A percentile compares a stretch with the other conserved stretches of the same genome.
phyloP scores from a whole-genome alignment of 2,797 vertebrate genomes.

The Spinibarbus caldwelli region DNA sequence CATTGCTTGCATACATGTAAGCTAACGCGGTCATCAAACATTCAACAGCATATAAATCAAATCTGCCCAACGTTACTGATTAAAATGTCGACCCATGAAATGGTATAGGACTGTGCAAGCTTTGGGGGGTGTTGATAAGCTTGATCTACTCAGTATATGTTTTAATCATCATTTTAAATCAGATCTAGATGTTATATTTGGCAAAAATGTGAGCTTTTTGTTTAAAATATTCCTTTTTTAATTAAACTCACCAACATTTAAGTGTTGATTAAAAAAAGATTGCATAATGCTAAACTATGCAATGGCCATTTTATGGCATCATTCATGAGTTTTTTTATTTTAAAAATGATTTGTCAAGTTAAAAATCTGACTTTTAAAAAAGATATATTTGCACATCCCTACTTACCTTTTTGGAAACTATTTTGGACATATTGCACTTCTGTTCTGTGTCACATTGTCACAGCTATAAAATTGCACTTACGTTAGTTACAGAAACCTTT shows the following conservation, averaged over 20 bases:
- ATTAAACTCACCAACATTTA: background rate
- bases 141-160: background rate
- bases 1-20: background rate
- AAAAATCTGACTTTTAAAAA: too few relatives aligned
- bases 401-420: too few relatives aligned
- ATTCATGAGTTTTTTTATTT: background rate
- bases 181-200: background rate
- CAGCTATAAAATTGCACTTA: conserved; percentile 15
- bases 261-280: background rate
- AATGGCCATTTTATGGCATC: background rate
- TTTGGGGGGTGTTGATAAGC: background rate
- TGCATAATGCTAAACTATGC: background rate
- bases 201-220: background rate
- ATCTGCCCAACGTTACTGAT: background rate
- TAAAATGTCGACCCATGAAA: background rate
- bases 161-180: background rate
- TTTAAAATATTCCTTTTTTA: background rate
- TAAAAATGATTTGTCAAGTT: too few relatives aligned
- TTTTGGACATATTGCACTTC: too few relatives aligned
- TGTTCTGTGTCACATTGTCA: conserved; percentile 4
- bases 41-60: too few relatives aligned
- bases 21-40: background rate
- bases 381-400: too few relatives aligned
- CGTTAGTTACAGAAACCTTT: conserved; percentile 10
- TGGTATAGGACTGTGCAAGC: too few relatives aligned